Evolutionary conservation across 2,888 invertebrate genomes (phyloP), one percentile per base, ranked within the genome.

Genomic region (Spilosoma lubricipeda): DNA sequence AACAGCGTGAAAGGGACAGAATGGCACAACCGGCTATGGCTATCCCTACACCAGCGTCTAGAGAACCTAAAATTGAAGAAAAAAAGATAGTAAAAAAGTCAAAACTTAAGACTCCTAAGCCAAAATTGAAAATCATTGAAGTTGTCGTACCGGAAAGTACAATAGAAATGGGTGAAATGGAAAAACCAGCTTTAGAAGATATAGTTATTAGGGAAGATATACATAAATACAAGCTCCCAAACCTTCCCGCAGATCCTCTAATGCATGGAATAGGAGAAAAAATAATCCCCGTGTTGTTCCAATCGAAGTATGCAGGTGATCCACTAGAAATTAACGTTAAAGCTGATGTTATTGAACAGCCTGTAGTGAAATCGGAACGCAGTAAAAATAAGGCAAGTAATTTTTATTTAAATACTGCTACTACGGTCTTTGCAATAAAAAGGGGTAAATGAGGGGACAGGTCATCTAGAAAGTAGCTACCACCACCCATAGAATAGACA

Each of bases 271-370:
- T 18, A 18, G 56, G 56, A 63, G 70, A 39, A 56, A 63, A 59
- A 11, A 23, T 63, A 30, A 42, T 30, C 23, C 70, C 70, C 9
- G 42, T 70, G 70, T 45, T 70, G 30, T 70, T 70, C 63, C 63
- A 70, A 63, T 23, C 11, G 2, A 70, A 39, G 56, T 52, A 69
- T 69, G 56, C 56, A 3, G 69, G 9, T n/a, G 69, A 36, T 9
- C 36, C 56, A 18, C 33, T 39, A 15, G 36, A 69, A 30, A 27
- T 63, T 15, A 13, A 13, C 11, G 39, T n/a, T 15, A 36, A 33
- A 59, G n/a, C 36, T n/a, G 36, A 36, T 45, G 33, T 11, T 18
- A n/a, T 36, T 36, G 52, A 18, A 39, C n/a, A 23, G 0, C 1
- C 23, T 39, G 56, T 11, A 56, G n/a, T 2, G 9, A 36, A 23